Base-by-base conservation (phyloP, 2,888 invertebrate species). In the Xestia c-nigrum region DNA sequence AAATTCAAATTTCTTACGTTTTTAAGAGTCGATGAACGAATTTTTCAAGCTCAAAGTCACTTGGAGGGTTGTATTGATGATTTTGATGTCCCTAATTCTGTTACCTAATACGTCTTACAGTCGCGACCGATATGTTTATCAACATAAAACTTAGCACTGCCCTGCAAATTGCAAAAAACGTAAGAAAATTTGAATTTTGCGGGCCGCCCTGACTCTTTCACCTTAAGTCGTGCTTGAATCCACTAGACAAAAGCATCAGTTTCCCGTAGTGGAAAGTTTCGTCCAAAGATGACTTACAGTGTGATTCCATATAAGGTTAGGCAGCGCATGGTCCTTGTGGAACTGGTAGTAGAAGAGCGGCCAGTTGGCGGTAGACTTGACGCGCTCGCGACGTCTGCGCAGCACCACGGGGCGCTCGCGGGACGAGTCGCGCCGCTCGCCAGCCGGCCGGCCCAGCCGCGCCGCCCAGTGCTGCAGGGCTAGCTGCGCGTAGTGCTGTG, bases 291-390 rank as follows among this genome's bases (percentile, higher is more conserved):
- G 5, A n/a, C 92, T 93, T 89, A 98, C 98, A 95, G 99, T 99
- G 92, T 99, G 99, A 94, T 99, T 99, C 99, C 99, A 99, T 91
- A 99, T 99, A 61, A 99, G 97, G 96, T 99, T 99, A 0, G 99
- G 99, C 93, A 99, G 97, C 76, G 99, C 98, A 93, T 99, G 99
- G 96, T 99, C 99, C 91, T 98, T 98, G 91, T 98, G 98, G 95
- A 99, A 99, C 95, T 99, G 98, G 95, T 99, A 99, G 96, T 99
- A 99, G 97, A 99, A 99, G 86, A 99, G 97, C 71, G 98, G 97
- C 99, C 99, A 99, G 96, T 99, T 99, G 38, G 98, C 98, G 89
- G 98, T 98, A 71, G 98, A 98, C 95, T 99, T 99, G 81, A 99
- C 97, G 81, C 98, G 95, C 94, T 99, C 99, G 40, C 99, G 97